These are phyloP conservation scores for Marisa cornuarietis DNA, from an alignment of 1,140 invertebrate genomes.

Conservation along the genomic window DNA sequence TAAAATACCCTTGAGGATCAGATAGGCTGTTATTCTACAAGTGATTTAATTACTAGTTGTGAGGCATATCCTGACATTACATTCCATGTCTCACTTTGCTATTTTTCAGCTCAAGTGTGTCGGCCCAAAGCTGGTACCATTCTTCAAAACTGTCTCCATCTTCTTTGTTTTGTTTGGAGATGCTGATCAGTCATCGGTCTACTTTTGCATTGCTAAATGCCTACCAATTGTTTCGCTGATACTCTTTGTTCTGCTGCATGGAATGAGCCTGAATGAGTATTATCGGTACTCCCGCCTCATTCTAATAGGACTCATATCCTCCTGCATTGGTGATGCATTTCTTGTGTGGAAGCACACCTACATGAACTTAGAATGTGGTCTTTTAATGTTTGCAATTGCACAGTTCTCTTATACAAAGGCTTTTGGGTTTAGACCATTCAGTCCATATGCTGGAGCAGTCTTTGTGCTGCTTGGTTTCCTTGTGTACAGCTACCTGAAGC, in stretches of 20 bases:
- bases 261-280: conserved; percentile 78
- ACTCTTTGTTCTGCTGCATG: conserved; percentile 82
- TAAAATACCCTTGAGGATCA: too few relatives aligned
- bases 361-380: conserved; percentile 78
- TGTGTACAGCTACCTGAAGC: conserved; percentile 50
- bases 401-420: conserved; percentile 82
- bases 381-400: conserved; percentile 83
- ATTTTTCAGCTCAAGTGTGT: conserved; percentile 77
- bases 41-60: too few relatives aligned
- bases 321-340: conserved; percentile 83
- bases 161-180: conserved; percentile 81
- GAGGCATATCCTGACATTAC: too few relatives aligned
- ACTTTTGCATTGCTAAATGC: conserved; percentile 84
- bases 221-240: conserved; percentile 86
- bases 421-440: conserved; percentile 82
- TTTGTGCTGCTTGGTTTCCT: conserved; percentile 44
- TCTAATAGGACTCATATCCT: conserved; percentile 81
- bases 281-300: conserved; percentile 77
- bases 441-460: conserved; percentile 70
- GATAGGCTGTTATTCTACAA: too few relatives aligned
- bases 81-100: conserved; percentile 21
- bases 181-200: conserved; percentile 63
- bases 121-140: conserved; percentile 83
- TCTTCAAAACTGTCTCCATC: conserved; percentile 85
- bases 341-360: conserved; percentile 76